Percentiles rank a stretch among this genome's conserved stretches.
Evolutionary conservation across 2,888 invertebrate species (phyloP).

Genomic region (Hermaeophaga mercurialis): DNA sequence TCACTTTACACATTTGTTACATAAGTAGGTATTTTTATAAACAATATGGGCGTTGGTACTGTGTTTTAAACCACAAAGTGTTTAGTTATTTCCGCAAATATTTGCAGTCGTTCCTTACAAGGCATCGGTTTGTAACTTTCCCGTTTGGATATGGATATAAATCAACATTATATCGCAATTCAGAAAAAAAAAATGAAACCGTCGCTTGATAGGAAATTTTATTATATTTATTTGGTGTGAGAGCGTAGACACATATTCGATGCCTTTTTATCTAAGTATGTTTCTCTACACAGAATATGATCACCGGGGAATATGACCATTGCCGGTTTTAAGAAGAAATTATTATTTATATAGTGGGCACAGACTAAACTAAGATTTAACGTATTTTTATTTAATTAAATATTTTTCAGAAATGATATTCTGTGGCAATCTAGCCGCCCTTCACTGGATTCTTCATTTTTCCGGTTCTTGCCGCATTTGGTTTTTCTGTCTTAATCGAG

Average conservation of each 20-base stretch:
- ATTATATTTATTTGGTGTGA: conserved; percentile 12
- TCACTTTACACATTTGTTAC: no score
- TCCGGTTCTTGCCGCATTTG: no score
- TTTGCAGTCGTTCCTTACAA: conserved; percentile 1
- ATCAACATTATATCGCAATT: conserved; percentile 6
- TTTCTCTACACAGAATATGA: neutral
- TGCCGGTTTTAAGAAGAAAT: neutral
- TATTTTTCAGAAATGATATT: no score
- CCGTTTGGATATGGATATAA: conserved; percentile 5
- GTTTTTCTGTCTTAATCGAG: no score
- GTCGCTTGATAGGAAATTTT: conserved; percentile 4
- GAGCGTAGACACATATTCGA: conserved; percentile 1
- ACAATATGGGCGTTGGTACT: neutral
- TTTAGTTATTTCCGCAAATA: conserved; percentile 7
- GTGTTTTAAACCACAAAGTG: neutral
- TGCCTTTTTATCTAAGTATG: conserved; percentile 2
- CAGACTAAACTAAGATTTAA: no score
- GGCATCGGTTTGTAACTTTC: conserved; percentile 8
- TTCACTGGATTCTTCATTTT: no score
- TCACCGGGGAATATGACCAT: conserved; percentile 6
- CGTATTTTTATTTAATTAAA: no score
- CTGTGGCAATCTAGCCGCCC: no score
- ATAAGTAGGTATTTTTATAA: no score
- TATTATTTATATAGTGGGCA: neutral
- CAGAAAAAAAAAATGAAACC: conserved; percentile 9